Evolutionary conservation across 2,113 vertebrate species (phyloP).

Genomic region (Zosterops japonicus): DNA sequence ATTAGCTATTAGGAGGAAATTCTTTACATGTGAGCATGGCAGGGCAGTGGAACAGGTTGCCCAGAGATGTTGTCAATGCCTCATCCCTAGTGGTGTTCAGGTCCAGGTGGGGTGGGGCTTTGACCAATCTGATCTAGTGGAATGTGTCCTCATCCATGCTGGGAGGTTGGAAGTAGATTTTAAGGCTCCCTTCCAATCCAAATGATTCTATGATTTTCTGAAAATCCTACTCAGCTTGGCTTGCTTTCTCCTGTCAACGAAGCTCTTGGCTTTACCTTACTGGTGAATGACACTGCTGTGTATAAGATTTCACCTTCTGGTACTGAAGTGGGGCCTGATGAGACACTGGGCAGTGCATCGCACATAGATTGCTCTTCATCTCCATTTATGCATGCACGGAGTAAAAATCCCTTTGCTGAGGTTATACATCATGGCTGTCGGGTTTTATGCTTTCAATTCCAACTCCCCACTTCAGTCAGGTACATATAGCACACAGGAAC

Average conservation of each 20-base stretch:
- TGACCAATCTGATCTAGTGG: neutral
- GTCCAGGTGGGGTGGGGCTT: neutral
- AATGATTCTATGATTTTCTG: neutral
- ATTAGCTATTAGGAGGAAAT: neutral
- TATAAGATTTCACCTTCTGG: neutral
- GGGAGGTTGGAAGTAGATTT: neutral
- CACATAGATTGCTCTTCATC: neutral
- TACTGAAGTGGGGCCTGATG: neutral
- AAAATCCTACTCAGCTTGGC: neutral
- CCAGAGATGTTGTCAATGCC: neutral
- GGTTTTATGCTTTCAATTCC: neutral
- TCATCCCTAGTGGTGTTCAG: neutral
- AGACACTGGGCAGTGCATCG: neutral
- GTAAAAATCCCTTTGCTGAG: neutral
- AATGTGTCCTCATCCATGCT: neutral
- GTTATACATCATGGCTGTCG: neutral
- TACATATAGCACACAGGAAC: neutral
- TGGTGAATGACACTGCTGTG: neutral
- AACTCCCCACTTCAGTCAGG: neutral
- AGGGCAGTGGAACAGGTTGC: neutral
- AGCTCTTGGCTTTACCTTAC: neutral
- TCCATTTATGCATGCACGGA: fast-evolving
- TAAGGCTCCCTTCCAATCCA: neutral
- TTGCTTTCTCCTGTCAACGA: neutral
- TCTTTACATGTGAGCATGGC: neutral